Evolutionary conservation across 1,140 invertebrate genomes (phyloP).

Genomic region (Ridgeia piscesae): DNA sequence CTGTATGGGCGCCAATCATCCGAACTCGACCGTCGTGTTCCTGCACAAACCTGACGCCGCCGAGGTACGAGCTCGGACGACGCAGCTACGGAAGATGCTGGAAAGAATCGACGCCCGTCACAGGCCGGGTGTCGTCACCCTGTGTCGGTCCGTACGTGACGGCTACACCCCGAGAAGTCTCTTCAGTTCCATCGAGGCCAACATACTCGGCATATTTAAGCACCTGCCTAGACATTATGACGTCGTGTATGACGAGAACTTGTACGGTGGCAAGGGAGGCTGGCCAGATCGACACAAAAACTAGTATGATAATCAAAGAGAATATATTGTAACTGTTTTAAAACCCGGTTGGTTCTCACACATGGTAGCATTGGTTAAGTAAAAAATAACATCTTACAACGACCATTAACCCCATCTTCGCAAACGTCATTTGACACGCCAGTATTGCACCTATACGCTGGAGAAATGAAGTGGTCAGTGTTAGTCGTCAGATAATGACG

Average conservation of each 20-base stretch:
- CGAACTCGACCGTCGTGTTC: conserved; percentile 34
- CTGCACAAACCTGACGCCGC: conserved; percentile 36
- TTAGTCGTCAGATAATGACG: too few relatives aligned
- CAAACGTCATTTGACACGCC: too few relatives aligned
- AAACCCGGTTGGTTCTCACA: too few relatives aligned
- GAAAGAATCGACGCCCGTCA: conserved; percentile 2
- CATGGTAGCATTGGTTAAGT: too few relatives aligned
- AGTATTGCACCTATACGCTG: too few relatives aligned
- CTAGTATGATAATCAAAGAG: not conserved
- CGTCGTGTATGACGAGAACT: conserved; percentile 38
- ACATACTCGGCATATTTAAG: conserved; percentile 25
- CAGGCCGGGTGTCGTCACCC: conserved; percentile 32
- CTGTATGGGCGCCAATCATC: conserved; percentile 40
- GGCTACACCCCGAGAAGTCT: conserved; percentile 42
- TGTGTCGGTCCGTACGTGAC: conserved; percentile 44
- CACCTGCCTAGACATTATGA: not conserved
- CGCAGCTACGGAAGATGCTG: conserved; percentile 32
- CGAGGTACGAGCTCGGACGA: conserved; percentile 33
- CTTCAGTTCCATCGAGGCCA: conserved; percentile 34
- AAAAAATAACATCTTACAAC: too few relatives aligned
- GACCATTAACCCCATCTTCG: too few relatives aligned
- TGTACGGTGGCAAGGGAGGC: conserved; percentile 45
- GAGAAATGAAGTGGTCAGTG: too few relatives aligned
- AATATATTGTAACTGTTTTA: too few relatives aligned
- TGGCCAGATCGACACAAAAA: conserved; percentile 31